These are phyloP conservation scores for Orcinus orca DNA, from an alignment of 2,113 vertebrate species.

Conservation along the genomic window DNA sequence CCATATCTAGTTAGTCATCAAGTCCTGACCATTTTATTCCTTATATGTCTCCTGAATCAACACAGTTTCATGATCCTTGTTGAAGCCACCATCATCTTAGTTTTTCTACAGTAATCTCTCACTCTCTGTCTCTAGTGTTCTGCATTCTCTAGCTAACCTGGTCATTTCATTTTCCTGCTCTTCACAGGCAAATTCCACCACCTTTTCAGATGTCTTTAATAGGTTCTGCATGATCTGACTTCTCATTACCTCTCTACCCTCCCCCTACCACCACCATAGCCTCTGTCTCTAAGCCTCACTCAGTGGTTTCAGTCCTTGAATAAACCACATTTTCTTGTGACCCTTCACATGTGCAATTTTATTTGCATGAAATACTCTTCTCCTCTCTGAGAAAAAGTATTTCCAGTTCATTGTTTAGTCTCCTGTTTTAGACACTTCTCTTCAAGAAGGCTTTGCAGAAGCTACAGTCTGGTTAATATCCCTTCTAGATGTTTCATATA, in stretches of 20 bases:
- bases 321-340: background rate
- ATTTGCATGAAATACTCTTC: background rate
- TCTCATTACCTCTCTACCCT: background rate
- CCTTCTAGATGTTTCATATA: conserved; percentile 10
- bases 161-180: background rate
- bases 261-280: background rate
- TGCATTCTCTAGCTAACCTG: background rate
- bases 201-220: background rate
- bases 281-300: conserved; percentile 2
- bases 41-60: background rate
- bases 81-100: background rate
- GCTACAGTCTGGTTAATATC: background rate
- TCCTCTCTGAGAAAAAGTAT: background rate
- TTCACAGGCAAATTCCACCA: background rate
- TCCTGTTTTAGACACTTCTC: background rate
- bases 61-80: background rate
- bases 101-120: background rate
- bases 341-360: background rate
- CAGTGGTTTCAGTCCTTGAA: background rate
- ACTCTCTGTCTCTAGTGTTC: background rate
- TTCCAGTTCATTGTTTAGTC: background rate
- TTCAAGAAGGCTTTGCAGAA: background rate
- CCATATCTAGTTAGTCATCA: background rate
- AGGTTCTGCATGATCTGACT: background rate
- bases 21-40: background rate